Evolutionary conservation across 2,113 vertebrate species (phyloP).

Genomic region (Ptychochromis oligacanthus): DNA sequence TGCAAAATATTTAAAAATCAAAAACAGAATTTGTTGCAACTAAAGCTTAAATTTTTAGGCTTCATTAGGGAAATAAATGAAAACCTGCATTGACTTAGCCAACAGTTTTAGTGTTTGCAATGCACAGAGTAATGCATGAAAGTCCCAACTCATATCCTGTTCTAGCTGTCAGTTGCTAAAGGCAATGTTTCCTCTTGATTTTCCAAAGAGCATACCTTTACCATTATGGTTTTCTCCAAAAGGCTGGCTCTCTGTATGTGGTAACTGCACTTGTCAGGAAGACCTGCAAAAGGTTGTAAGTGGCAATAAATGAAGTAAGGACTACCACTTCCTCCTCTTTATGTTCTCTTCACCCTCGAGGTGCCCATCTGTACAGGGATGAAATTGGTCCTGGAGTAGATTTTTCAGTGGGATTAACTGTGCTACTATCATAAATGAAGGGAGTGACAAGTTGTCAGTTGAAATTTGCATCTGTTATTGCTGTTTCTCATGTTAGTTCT

Average conservation of each 20-base stretch:
- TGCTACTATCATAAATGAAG: background rate
- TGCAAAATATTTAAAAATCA: background rate
- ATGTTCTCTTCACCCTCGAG: background rate
- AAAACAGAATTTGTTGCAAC: background rate
- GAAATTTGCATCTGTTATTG: background rate
- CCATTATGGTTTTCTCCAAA: background rate
- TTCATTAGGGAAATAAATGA: background rate
- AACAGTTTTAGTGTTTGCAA: background rate
- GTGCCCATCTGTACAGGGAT: background rate
- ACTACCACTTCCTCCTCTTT: background rate
- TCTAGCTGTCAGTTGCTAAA: background rate
- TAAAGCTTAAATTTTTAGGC: background rate
- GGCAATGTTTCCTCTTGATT: background rate
- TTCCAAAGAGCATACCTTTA: background rate
- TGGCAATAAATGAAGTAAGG: background rate
- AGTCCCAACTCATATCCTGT: background rate
- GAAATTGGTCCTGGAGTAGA: background rate
- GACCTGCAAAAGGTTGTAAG: background rate
- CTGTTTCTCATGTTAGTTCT: background rate
- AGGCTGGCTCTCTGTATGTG: background rate
- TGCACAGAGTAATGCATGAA: background rate
- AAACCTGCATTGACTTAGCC: background rate
- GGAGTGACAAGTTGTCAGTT: background rate
- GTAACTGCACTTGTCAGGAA: background rate
- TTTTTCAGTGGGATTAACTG: background rate